phyloP scores from a whole-genome alignment of 2,113 vertebrate genomes.

The Hypomesus transpacificus region DNA sequence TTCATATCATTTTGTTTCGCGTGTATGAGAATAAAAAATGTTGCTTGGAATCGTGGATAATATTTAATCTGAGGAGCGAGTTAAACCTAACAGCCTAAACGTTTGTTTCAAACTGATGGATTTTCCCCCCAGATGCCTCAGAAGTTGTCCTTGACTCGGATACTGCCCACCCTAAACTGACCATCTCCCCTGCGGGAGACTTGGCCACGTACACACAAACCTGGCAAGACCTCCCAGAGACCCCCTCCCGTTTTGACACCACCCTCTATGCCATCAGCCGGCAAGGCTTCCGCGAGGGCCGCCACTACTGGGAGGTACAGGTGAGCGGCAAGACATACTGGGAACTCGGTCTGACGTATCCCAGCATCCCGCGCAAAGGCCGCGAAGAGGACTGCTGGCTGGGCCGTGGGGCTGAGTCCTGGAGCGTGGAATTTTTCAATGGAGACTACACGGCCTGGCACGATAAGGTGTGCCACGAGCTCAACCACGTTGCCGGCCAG shows the following conservation, averaged over 20 bases:
- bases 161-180: constrained; percentile 62
- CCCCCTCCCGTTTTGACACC: constrained; percentile 73
- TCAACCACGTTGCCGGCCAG: constrained; percentile 40
- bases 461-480: constrained; percentile 42
- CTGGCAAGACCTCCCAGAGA: constrained; percentile 69
- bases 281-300: constrained; percentile 64
- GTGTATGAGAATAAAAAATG: not conserved
- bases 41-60: too few species aligned
- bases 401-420: constrained; percentile 70
- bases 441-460: constrained; percentile 74
- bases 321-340: constrained; percentile 79
- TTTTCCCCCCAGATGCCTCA: constrained; percentile 45
- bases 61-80: too few species aligned
- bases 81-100: too few species aligned
- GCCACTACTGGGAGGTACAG: constrained; percentile 81
- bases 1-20: not conserved
- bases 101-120: not conserved
- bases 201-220: constrained; percentile 54
- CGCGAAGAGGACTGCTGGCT: constrained; percentile 75
- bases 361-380: constrained; percentile 70
- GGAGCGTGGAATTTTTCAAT: constrained; percentile 73
- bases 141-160: constrained; percentile 54
- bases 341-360: constrained; percentile 76
- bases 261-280: constrained; percentile 70
- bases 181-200: constrained; percentile 53